A percentile compares a stretch with the other conserved stretches of the same genome.
Evolutionary conservation across 2,113 vertebrate genomes (phyloP).

Genomic region (Rhinopomastus cyanomelas): DNA sequence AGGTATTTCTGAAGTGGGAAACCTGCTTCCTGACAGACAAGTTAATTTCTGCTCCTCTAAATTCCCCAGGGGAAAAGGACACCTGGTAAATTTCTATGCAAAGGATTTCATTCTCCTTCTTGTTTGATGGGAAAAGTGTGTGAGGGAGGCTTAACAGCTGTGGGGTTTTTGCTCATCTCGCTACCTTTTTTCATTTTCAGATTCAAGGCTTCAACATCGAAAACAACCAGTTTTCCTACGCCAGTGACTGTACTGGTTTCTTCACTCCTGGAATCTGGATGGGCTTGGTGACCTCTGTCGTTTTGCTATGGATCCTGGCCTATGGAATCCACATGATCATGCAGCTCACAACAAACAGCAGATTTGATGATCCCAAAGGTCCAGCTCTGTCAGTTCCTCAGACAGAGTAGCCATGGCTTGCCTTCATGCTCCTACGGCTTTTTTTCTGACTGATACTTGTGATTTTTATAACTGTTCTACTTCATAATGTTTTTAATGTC

Average conservation of each 20-base stretch:
- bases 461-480: background rate
- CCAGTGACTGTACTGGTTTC: constrained; percentile 65
- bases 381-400: constrained; percentile 57
- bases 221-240: constrained; percentile 53
- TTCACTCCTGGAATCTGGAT: constrained; percentile 67
- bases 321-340: constrained; percentile 65
- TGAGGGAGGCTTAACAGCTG: background rate
- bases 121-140: background rate
- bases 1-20: background rate
- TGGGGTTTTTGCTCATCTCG: background rate
- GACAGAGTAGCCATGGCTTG: constrained; percentile 48
- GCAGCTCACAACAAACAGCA: constrained; percentile 61
- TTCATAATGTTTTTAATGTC: background rate
- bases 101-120: background rate
- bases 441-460: background rate
- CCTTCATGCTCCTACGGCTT: background rate
- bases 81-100: background rate
- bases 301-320: constrained; percentile 61
- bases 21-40: background rate
- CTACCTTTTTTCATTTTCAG: constrained; percentile 46
- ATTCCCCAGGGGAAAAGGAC: background rate
- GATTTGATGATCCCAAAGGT: constrained; percentile 65
- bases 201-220: constrained; percentile 67
- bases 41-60: background rate
- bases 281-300: constrained; percentile 55